These are phyloP conservation scores for Spongilla lacustris DNA, from an alignment of 37 sponge, comb jelly and placozoan species.

Conservation along the genomic window DNA sequence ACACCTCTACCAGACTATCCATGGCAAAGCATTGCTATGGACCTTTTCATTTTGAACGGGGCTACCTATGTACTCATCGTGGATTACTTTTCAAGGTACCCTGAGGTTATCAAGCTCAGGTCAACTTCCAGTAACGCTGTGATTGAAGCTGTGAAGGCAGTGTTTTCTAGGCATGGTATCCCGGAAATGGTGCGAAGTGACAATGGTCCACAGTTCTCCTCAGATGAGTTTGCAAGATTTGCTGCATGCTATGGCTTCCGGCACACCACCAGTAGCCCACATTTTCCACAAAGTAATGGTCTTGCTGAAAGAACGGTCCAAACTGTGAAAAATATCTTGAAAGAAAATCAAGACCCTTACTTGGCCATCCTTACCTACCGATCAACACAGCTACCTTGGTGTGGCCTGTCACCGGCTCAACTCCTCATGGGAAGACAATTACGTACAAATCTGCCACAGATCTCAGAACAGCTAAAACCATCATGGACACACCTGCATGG, in stretches of 20 bases:
- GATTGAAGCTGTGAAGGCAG: constrained; percentile 18
- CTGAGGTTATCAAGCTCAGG: constrained; percentile 23
- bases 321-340: constrained; percentile 36
- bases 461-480: constrained; percentile 4
- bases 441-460: constrained; percentile 22
- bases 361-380: constrained; percentile 40
- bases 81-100: constrained; percentile 56
- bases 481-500: constrained; percentile 41
- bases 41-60: constrained; percentile 34
- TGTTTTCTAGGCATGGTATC: constrained; percentile 39
- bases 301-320: constrained; percentile 35
- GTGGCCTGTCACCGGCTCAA: constrained; percentile 50
- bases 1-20: constrained; percentile 44
- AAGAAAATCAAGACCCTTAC: constrained; percentile 20
- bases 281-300: constrained; percentile 51
- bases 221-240: constrained; percentile 12
- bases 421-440: constrained; percentile 68
- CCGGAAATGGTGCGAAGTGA: constrained; percentile 22
- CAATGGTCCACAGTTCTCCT: constrained; percentile 52
- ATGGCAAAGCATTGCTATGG: constrained; percentile 54
- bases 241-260: constrained; percentile 14
- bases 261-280: constrained; percentile 42
- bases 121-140: constrained; percentile 16
- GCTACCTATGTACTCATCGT: constrained; percentile 19
- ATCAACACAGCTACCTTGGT: constrained; percentile 62